Evolutionary conservation across 2,797 vertebrate genomes (phyloP).

Genomic region (Enteromius anoplus): DNA sequence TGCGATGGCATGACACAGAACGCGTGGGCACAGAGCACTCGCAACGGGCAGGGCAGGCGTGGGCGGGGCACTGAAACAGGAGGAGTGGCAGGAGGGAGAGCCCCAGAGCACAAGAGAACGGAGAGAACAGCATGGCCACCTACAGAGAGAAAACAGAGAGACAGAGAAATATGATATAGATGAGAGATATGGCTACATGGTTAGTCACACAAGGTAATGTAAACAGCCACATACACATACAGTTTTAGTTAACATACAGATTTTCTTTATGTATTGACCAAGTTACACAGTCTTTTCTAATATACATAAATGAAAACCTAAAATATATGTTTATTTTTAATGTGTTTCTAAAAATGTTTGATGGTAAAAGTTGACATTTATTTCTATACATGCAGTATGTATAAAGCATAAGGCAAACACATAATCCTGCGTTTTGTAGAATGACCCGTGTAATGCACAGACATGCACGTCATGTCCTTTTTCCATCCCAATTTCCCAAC

Average conservation of each 20-base stretch:
- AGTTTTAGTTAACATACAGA: not conserved
- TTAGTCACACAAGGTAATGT: not conserved
- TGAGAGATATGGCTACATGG: conserved; percentile 2
- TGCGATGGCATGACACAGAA: conserved; percentile 93
- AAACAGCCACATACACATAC: not conserved
- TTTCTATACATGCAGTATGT: not conserved
- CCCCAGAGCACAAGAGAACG: conserved; percentile 57
- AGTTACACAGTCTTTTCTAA: not conserved
- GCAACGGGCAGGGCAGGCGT: conserved; percentile 92
- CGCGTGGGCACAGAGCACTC: conserved; percentile 97
- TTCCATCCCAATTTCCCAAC: conserved; percentile 29
- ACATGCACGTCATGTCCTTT: conserved; percentile 15
- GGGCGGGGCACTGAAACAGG: conserved; percentile 77
- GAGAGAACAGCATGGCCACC: conserved; percentile 65
- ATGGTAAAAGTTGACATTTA: not conserved
- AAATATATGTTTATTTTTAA: not conserved
- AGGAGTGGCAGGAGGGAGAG: conserved; percentile 81
- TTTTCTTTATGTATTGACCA: not conserved
- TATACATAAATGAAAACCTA: not conserved
- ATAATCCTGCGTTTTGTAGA: not conserved
- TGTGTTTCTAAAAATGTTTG: not conserved
- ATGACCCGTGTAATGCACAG: conserved; percentile 25
- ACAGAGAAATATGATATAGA: not conserved
- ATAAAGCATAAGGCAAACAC: not conserved
- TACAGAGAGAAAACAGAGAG: conserved; percentile 40